Percentiles rank a stretch among this genome's conserved stretches.
Conservation (phyloP, 2,797 vertebrate species). For the Dermochelys coriacea region DNA sequence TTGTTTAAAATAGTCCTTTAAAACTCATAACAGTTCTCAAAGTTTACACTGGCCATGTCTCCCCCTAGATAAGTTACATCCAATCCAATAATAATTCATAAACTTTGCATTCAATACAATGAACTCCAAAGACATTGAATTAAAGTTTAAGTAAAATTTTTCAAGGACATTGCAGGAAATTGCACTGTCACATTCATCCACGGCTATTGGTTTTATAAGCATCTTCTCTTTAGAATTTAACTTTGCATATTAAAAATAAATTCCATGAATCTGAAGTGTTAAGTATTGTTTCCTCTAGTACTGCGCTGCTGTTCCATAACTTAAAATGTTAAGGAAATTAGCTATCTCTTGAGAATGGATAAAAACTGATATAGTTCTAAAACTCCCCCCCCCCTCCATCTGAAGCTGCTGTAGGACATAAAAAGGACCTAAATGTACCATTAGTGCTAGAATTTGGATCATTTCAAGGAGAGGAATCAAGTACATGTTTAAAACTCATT, state of each 20-base stretch:
- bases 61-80: neutral
- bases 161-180: neutral
- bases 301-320: neutral
- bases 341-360: neutral
- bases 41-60: neutral
- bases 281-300: neutral
- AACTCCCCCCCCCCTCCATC: neutral
- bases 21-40: neutral
- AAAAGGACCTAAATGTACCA: neutral
- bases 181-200: neutral
- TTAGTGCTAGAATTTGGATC: neutral
- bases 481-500: neutral
- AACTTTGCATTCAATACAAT: neutral
- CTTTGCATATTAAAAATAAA: neutral
- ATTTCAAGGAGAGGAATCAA: neutral
- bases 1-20: neutral
- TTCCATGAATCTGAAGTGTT: neutral
- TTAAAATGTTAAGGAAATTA: neutral
- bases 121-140: neutral
- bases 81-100: neutral
- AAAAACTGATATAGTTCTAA: neutral
- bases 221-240: neutral
- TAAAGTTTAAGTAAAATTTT: neutral
- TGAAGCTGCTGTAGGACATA: neutral
- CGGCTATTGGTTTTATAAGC: fast-evolving